Conservation (phyloP, 2,888 invertebrate species). For the Drosophila acutilabella region DNA sequence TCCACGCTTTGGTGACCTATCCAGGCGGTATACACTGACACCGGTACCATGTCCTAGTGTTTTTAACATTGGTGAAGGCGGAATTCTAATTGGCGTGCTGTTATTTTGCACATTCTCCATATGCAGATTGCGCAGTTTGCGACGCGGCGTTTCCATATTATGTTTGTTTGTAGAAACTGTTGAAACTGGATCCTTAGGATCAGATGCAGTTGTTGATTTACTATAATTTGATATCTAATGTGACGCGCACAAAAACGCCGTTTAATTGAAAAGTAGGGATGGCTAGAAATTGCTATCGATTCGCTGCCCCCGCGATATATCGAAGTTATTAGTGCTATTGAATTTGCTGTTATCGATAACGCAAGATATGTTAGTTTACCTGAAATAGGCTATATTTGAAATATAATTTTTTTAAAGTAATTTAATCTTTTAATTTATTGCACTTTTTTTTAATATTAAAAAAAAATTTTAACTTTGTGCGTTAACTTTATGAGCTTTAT, state of each 20-base stretch:
- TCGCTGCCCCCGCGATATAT: conserved; percentile 5
- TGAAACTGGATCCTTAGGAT: not conserved
- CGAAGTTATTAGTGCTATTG: not conserved
- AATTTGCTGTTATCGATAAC: not conserved
- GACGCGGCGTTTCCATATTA: conserved; percentile 79
- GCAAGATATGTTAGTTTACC: not conserved
- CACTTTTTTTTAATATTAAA: no score
- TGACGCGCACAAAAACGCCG: conserved; percentile 58
- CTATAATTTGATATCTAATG: conserved; percentile 24
- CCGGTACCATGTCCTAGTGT: conserved; percentile 92
- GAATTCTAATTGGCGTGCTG: conserved; percentile 86
- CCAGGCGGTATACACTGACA: conserved; percentile 91
- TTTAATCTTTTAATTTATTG: no score
- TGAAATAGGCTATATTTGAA: not conserved
- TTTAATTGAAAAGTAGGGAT: conserved; percentile 54
- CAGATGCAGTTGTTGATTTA: not conserved
- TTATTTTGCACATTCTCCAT: conserved; percentile 71
- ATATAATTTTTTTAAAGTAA: no score
- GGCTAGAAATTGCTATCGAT: conserved; percentile 42
- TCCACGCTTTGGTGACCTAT: conserved; percentile 90
- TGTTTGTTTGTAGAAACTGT: not conserved
- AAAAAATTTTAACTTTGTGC: no score
- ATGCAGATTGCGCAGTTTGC: conserved; percentile 70
- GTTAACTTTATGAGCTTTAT: not conserved
- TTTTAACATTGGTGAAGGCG: conserved; percentile 90